Evolutionary conservation across 2,113 vertebrate species (phyloP).

Genomic region (Melanostigma gelatinosum): DNA sequence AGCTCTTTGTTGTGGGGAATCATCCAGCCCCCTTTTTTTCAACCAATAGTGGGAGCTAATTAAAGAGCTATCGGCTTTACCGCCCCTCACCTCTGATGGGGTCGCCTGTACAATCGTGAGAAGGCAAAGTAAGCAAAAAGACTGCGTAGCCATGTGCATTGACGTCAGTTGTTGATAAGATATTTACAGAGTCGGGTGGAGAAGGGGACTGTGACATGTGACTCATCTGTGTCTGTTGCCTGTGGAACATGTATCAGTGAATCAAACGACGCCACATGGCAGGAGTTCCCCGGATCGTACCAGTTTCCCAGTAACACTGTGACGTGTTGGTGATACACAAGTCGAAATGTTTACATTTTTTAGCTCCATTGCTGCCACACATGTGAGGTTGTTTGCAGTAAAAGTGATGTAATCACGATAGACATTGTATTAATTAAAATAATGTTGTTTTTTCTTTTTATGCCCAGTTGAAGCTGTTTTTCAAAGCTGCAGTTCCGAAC

Average conservation of each 20-base stretch:
- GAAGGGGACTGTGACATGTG: background rate
- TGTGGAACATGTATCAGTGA: constrained; percentile 6
- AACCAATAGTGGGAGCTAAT: constrained; percentile 52
- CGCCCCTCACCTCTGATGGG: constrained; percentile 13
- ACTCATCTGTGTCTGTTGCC: background rate
- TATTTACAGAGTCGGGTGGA: constrained; percentile 9
- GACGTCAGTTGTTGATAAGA: constrained; percentile 29
- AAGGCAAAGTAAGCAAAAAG: constrained; percentile 26
- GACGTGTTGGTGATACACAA: background rate
- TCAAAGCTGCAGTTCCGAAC: background rate
- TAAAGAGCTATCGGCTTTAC: constrained; percentile 54
- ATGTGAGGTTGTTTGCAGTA: background rate
- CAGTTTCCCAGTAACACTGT: background rate
- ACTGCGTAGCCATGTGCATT: background rate
- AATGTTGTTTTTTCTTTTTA: background rate
- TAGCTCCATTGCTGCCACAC: background rate
- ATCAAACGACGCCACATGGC: background rate
- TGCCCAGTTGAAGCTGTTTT: background rate
- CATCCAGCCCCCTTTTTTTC: constrained; percentile 64
- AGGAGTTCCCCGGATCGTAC: background rate
- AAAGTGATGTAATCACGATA: background rate
- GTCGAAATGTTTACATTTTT: background rate
- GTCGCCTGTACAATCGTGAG: constrained; percentile 13
- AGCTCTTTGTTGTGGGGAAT: constrained; percentile 76
- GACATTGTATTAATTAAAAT: background rate